A percentile compares a stretch with the other conserved stretches of the same genome.
phyloP scores from a whole-genome alignment of 2,113 vertebrate genomes.

The Cyanistes caeruleus region DNA sequence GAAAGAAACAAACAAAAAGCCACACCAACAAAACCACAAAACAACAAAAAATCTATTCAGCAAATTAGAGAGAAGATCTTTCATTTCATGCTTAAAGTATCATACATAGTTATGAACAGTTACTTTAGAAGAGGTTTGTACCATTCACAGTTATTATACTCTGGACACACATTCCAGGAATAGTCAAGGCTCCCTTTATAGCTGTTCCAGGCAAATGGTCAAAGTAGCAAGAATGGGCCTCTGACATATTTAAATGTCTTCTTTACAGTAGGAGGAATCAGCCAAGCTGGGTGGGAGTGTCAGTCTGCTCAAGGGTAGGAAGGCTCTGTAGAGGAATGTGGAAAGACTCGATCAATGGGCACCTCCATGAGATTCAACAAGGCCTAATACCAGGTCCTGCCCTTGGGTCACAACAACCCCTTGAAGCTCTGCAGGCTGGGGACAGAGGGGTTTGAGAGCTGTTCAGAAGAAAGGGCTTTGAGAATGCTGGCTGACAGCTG shows the following conservation, averaged over 20 bases:
- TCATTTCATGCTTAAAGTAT: neutral
- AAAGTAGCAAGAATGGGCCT: neutral
- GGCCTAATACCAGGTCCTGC: neutral
- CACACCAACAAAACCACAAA: neutral
- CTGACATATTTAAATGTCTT: neutral
- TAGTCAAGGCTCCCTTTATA: neutral
- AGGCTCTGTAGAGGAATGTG: neutral
- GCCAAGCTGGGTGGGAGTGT: rapidly evolving
- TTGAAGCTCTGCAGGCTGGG: neutral
- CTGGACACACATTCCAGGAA: neutral
- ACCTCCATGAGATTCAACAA: neutral
- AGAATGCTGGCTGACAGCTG: neutral
- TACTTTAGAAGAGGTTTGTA: neutral
- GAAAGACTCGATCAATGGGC: rapidly evolving
- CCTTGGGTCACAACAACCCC: neutral
- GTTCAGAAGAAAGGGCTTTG: neutral
- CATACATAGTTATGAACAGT: rapidly evolving
- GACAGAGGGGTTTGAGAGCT: neutral
- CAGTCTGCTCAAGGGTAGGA: rapidly evolving
- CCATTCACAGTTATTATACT: neutral
- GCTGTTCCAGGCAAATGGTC: neutral
- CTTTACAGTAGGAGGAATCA: neutral
- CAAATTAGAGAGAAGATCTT: neutral
- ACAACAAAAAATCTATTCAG: neutral
- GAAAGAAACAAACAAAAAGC: neutral